Conservation (phyloP, 1,140 invertebrate genomes). For the Bombus waltoni region DNA sequence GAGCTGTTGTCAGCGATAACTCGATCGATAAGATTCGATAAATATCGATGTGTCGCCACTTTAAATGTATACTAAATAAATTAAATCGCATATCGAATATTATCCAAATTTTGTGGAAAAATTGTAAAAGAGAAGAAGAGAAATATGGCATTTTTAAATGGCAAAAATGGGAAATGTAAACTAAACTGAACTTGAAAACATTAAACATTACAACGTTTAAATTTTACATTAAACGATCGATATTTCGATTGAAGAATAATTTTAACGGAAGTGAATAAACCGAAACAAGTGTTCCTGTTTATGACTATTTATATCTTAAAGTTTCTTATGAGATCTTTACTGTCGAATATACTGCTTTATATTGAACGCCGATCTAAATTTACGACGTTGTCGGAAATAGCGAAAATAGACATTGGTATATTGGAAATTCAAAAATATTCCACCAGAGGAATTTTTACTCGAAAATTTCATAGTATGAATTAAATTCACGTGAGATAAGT, state of each 20-base stretch:
- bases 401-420: slow-evolving; percentile 13
- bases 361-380: slow-evolving; percentile 26
- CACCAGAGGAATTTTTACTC: background rate
- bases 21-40: background rate
- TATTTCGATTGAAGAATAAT: background rate
- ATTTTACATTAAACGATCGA: background rate
- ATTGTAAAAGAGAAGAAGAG: background rate
- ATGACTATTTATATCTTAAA: background rate
- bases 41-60: background rate
- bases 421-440: slow-evolving; percentile 9
- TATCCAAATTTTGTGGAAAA: background rate
- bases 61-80: background rate
- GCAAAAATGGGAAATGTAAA: background rate
- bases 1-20: background rate
- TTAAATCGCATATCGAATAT: background rate
- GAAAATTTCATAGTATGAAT: background rate
- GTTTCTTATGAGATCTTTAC: background rate
- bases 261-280: background rate
- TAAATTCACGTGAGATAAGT: background rate
- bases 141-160: background rate
- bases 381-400: background rate
- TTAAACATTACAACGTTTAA: background rate
- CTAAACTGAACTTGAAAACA: background rate
- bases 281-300: background rate
- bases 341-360: background rate